A percentile compares a stretch with the other conserved stretches of the same genome.
phyloP scores from a whole-genome alignment of 37 sponge, comb jelly and placozoan genomes.

The Spongilla lacustris region DNA sequence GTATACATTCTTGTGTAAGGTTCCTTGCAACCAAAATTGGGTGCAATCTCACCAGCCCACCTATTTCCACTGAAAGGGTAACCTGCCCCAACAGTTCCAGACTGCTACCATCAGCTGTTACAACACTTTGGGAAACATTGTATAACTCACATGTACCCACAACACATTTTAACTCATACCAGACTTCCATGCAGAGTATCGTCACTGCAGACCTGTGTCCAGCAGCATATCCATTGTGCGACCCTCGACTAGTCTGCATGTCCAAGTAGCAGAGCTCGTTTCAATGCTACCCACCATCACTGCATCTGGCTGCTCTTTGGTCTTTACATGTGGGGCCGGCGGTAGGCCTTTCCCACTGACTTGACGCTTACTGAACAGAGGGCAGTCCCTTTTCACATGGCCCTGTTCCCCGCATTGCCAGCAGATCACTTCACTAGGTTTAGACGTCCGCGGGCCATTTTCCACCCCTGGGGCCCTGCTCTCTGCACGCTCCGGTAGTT shows the following conservation, averaged over 20 bases:
- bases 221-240: neutral
- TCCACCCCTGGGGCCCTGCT: neutral
- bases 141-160: neutral
- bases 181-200: neutral
- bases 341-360: too few relatives aligned
- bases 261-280: neutral
- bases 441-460: neutral
- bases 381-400: too few relatives aligned
- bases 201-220: constrained; percentile 1
- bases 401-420: neutral
- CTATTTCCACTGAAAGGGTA: neutral
- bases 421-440: neutral
- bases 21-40: neutral
- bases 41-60: neutral
- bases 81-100: neutral
- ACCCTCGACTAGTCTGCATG: neutral
- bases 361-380: too few relatives aligned
- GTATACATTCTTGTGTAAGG: neutral
- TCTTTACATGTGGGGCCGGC: too few relatives aligned
- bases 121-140: neutral
- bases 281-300: neutral
- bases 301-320: neutral
- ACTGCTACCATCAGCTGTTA: neutral
- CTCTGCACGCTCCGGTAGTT: neutral
- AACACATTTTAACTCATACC: neutral